Percentiles rank a stretch among this genome's conserved stretches.
These are phyloP conservation scores for Centropus unirufus DNA, from an alignment of 2,113 vertebrate species.

Conservation along the genomic window DNA sequence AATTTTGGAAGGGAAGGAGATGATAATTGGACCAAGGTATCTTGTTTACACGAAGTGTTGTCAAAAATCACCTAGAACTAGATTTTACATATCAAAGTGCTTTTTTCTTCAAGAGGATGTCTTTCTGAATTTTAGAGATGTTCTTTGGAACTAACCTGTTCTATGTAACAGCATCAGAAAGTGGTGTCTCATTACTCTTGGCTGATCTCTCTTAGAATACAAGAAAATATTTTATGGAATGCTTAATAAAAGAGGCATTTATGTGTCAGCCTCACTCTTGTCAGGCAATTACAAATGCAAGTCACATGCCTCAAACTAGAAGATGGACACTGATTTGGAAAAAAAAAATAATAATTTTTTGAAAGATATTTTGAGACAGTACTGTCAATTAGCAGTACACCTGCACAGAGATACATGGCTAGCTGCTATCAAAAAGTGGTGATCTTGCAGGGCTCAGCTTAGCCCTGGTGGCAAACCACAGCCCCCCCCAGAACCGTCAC, in stretches of 20 bases:
- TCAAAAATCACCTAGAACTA: not conserved
- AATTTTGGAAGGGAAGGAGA: not conserved
- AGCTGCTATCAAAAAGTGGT: not conserved
- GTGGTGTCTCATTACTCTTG: not conserved
- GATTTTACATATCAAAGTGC: not conserved
- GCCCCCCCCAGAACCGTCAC: too few species aligned
- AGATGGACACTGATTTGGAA: not conserved
- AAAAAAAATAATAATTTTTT: not conserved
- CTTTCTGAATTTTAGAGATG: not conserved
- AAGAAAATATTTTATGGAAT: not conserved
- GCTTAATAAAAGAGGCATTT: not conserved
- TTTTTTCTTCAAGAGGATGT: not conserved
- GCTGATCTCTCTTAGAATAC: not conserved
- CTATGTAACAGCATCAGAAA: not conserved
- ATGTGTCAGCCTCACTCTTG: not conserved
- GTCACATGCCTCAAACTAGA: not conserved
- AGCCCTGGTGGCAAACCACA: fast-evolving
- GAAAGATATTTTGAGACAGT: too few species aligned
- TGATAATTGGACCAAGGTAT: not conserved
- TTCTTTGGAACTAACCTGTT: not conserved
- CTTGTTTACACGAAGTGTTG: not conserved
- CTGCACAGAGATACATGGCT: not conserved
- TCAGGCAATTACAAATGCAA: not conserved
- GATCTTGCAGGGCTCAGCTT: not conserved
- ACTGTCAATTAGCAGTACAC: too few species aligned